Evolutionary conservation across 2,113 vertebrate species (phyloP).

Genomic region (Muntiacus muntjak): DNA sequence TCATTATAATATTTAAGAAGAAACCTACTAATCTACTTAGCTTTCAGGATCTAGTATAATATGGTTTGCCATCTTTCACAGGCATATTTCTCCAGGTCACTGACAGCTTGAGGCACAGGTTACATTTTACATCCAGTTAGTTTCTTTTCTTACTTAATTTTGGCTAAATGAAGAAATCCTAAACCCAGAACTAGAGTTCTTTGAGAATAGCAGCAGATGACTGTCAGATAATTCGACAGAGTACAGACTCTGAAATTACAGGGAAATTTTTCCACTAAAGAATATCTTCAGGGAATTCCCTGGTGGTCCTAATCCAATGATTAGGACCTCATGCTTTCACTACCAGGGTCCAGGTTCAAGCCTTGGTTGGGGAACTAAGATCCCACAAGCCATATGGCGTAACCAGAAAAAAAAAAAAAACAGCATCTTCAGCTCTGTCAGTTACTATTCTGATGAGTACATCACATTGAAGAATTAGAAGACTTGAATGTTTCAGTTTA

Average conservation of each 20-base stretch:
- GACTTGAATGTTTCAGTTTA: background rate
- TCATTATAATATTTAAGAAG: too few relatives aligned
- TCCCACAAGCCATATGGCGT: background rate
- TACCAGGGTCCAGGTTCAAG: background rate
- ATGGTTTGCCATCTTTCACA: too few relatives aligned
- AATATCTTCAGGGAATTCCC: background rate
- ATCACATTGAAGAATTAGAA: background rate
- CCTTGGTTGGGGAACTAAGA: background rate
- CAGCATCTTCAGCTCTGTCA: background rate
- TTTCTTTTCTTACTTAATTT: conserved; percentile 33
- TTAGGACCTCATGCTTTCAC: background rate
- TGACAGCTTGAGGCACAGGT: background rate
- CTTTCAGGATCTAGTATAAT: too few relatives aligned
- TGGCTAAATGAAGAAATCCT: background rate
- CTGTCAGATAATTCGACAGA: background rate
- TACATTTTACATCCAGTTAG: background rate
- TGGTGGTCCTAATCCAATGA: background rate
- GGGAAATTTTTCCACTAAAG: conserved; percentile 8
- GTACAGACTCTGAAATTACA: background rate
- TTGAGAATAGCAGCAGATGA: background rate
- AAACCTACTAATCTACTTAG: too few relatives aligned
- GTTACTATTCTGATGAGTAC: background rate
- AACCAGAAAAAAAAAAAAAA: background rate
- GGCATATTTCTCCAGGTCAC: background rate
- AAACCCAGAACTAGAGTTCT: background rate